phyloP scores from a whole-genome alignment of 1,140 invertebrate species.

The Drosophila neocordata region DNA sequence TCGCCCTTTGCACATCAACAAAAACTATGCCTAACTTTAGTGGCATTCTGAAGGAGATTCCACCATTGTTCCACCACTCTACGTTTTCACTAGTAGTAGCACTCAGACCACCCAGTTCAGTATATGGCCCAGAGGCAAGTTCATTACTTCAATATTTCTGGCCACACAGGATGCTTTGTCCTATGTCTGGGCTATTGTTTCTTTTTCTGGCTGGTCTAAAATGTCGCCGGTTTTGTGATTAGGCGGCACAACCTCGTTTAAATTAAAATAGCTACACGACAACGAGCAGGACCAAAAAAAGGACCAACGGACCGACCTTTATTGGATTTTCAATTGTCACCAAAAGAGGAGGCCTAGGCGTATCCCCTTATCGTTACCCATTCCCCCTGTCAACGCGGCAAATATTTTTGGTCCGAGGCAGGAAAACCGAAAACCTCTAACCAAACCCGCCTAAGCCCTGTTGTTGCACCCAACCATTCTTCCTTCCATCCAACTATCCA shows the following conservation, averaged over 20 bases:
- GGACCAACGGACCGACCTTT: slow-evolving; percentile 49
- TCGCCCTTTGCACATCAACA: slow-evolving; percentile 12
- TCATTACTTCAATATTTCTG: slow-evolving; percentile 77
- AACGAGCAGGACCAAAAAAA: slow-evolving; percentile 23
- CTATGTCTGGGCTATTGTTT: slow-evolving; percentile 13
- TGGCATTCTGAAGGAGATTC: slow-evolving; percentile 49
- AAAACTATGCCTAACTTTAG: slow-evolving; percentile 40
- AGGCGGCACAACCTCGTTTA: slow-evolving; percentile 67
- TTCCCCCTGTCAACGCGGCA: slow-evolving; percentile 16
- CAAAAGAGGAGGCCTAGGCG: slow-evolving; percentile 36
- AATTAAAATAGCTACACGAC: slow-evolving; percentile 74
- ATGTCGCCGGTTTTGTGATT: slow-evolving; percentile 67
- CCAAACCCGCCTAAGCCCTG: slow-evolving; percentile 56
- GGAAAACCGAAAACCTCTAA: slow-evolving; percentile 44
- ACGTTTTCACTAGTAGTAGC: too few species aligned
- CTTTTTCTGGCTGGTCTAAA: slow-evolving; percentile 29
- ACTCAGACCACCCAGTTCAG: not conserved
- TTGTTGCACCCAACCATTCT: slow-evolving; percentile 26
- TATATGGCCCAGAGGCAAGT: slow-evolving; percentile 50
- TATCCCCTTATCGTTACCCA: too few species aligned
- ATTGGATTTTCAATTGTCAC: slow-evolving; percentile 81
- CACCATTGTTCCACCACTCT: not conserved
- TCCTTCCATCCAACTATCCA: slow-evolving; percentile 10
- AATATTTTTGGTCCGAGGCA: slow-evolving; percentile 60
- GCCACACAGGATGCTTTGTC: slow-evolving; percentile 56